A percentile compares a stretch with the other conserved stretches of the same genome.
Conservation (phyloP, 2,888 invertebrate species). For the Sthenelais limicola region DNA sequence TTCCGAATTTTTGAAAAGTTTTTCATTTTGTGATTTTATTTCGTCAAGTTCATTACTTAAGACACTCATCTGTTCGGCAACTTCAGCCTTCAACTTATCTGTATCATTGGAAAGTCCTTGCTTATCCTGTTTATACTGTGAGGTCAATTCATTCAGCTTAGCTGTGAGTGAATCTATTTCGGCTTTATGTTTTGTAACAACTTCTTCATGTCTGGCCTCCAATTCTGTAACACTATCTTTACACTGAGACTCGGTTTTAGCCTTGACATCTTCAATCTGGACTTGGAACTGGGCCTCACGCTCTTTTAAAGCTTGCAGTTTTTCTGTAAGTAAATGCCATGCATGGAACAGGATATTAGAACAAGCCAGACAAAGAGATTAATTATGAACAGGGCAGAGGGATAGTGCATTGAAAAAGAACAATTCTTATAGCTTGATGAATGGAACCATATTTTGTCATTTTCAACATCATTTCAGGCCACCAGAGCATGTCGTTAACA, state of each 20-base stretch:
- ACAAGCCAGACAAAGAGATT: too few relatives aligned
- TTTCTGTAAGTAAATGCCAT: slow-evolving; percentile 30
- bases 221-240: slow-evolving; percentile 50
- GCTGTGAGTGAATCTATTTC: slow-evolving; percentile 47
- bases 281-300: slow-evolving; percentile 1
- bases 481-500: too few relatives aligned
- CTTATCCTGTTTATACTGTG: slow-evolving; percentile 48
- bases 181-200: slow-evolving; percentile 55
- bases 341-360: too few relatives aligned
- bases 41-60: slow-evolving; percentile 2
- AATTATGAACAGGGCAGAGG: too few relatives aligned
- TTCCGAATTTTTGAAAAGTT: neutral
- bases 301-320: slow-evolving; percentile 18
- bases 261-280: slow-evolving; percentile 17
- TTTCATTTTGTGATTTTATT: slow-evolving; percentile 19
- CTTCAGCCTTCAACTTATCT: slow-evolving; percentile 38
- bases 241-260: slow-evolving; percentile 33
- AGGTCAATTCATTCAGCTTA: slow-evolving; percentile 43
- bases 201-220: slow-evolving; percentile 53
- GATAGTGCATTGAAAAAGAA: too few relatives aligned
- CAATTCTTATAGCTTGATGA: too few relatives aligned
- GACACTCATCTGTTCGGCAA: neutral
- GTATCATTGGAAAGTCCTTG: slow-evolving; percentile 46
- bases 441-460: too few relatives aligned
- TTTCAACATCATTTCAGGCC: too few relatives aligned